Evolutionary conservation across 2,888 invertebrate species (phyloP).

Genomic region (Allygus modestus): DNA sequence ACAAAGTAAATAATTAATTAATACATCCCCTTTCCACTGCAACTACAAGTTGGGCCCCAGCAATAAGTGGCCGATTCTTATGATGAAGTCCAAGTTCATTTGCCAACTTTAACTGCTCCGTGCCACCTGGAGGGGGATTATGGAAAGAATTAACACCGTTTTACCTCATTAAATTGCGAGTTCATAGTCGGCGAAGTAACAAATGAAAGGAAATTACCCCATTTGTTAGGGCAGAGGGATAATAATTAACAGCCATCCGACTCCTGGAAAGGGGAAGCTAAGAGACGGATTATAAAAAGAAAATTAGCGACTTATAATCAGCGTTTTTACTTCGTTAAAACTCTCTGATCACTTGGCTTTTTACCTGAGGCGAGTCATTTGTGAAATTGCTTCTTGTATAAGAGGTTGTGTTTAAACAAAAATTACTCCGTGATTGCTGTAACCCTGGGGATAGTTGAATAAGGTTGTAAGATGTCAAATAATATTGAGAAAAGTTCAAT

Average conservation of each 20-base stretch:
- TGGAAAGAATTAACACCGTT: conserved; percentile 18
- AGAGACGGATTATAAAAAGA: conserved; percentile 18
- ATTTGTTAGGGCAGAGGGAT: conserved; percentile 32
- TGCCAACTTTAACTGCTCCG: not conserved
- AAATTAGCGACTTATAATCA: conserved; percentile 43
- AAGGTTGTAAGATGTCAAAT: not conserved
- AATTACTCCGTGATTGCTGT: not conserved
- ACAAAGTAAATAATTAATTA: too few species aligned
- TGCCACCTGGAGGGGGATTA: not conserved
- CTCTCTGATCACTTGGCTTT: conserved; percentile 2
- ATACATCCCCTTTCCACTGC: not conserved
- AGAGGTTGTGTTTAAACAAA: conserved; percentile 8
- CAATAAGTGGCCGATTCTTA: not conserved
- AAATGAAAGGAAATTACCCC: conserved; percentile 57
- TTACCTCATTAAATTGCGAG: conserved; percentile 43
- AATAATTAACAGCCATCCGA: conserved; percentile 30
- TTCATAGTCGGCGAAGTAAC: conserved; percentile 2
- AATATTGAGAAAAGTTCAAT: too few species aligned
- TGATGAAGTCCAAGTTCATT: conserved; percentile 13
- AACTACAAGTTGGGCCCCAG: conserved; percentile 13
- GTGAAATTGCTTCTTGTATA: not conserved
- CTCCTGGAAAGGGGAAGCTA: not conserved
- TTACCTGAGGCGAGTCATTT: conserved; percentile 26
- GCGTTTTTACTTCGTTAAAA: conserved; percentile 11
- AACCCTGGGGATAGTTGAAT: not conserved